phyloP scores from a whole-genome alignment of 2,113 vertebrate genomes.

The Hippopotamus amphibius region DNA sequence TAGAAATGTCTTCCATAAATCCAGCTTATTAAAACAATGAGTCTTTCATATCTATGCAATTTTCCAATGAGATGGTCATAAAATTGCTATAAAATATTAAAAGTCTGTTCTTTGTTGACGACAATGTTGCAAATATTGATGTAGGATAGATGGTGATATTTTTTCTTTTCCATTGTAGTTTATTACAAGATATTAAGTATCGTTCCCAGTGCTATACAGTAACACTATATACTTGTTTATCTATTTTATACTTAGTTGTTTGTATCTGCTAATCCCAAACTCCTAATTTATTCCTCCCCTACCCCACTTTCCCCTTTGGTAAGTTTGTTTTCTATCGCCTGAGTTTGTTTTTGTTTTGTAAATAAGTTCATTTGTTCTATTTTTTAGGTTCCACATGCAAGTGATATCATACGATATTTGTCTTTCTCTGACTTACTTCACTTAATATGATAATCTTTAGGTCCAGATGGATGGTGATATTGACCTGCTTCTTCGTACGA shows the following conservation, averaged over 20 bases:
- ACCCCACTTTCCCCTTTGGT: not conserved
- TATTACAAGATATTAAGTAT: not conserved
- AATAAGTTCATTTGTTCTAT: not conserved
- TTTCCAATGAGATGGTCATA: conserved; percentile 75
- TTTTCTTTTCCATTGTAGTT: not conserved
- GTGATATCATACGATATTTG: not conserved
- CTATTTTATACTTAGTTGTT: not conserved
- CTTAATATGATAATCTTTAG: not conserved
- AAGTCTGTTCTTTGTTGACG: conserved; percentile 65
- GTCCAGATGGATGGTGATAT: not conserved
- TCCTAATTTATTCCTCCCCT: not conserved
- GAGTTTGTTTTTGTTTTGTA: not conserved
- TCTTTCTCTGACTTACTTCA: not conserved
- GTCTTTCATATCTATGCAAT: conserved; percentile 60
- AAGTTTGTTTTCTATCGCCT: not conserved
- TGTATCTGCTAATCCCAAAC: not conserved
- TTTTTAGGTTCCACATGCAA: not conserved
- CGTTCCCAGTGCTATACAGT: not conserved
- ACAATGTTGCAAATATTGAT: conserved; percentile 69
- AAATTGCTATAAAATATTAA: conserved; percentile 75
- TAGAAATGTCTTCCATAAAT: conserved; percentile 76
- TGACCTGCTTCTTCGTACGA: conserved; percentile 62
- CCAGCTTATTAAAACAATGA: conserved; percentile 72
- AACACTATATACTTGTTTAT: not conserved
- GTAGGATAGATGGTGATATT: not conserved